Evolutionary conservation across 2,797 vertebrate genomes (phyloP).

Genomic region (Mormyrops boulengeri): DNA sequence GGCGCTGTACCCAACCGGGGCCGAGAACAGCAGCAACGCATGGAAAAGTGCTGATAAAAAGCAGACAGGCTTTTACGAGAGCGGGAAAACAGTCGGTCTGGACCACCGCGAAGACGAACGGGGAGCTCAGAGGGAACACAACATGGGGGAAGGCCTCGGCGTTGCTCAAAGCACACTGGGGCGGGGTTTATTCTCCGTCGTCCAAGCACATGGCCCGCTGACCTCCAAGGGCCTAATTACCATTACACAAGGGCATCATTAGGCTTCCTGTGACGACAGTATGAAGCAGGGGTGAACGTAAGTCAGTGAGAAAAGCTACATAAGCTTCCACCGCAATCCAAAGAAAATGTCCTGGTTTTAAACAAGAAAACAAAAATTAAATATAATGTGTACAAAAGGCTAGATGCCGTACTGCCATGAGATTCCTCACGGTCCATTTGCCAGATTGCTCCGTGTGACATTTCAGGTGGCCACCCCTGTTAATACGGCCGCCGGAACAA

Average conservation of each 20-base stretch:
- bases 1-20: not conserved
- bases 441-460: not conserved
- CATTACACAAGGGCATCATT: not conserved
- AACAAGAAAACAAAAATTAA: not conserved
- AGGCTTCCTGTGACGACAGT: not conserved
- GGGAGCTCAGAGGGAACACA: not conserved
- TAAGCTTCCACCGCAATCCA: not conserved
- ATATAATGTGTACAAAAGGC: not conserved
- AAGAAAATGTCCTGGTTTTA: not conserved
- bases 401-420: not conserved
- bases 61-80: constrained; percentile 8
- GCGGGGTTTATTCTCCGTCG: not conserved
- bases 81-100: not conserved
- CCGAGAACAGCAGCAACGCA: not conserved
- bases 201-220: not conserved
- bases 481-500: not conserved
- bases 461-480: not conserved
- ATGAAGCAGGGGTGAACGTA: not conserved
- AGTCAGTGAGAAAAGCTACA: not conserved
- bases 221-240: not conserved
- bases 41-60: constrained; percentile 18
- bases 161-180: not conserved
- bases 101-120: not conserved
- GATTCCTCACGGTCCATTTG: not conserved
- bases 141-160: not conserved